A percentile compares a stretch with the other conserved stretches of the same genome.
phyloP scores from a whole-genome alignment of 2,888 invertebrate species.

The Anthrax anthrax region DNA sequence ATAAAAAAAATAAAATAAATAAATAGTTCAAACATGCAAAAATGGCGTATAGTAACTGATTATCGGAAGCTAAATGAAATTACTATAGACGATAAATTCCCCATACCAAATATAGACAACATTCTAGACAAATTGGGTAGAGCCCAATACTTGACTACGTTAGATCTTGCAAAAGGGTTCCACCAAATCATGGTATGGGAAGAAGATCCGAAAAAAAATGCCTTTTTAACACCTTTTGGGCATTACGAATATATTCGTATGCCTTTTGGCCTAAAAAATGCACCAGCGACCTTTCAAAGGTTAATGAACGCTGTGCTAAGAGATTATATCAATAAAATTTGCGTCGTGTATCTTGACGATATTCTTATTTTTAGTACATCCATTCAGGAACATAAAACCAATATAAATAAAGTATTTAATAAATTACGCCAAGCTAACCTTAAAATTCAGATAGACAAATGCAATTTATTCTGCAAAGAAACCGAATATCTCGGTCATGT shows the following conservation, averaged over 20 bases:
- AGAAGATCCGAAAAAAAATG: conserved; percentile 3
- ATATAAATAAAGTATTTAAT: conserved; percentile 6
- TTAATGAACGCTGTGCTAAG: conserved; percentile 11
- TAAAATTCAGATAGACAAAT: conserved; percentile 11
- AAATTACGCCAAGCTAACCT: conserved; percentile 5
- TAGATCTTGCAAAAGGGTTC: conserved; percentile 7
- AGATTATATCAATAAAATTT: conserved; percentile 6
- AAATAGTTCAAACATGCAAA: neutral
- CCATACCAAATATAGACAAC: conserved; percentile 3
- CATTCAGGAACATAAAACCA: conserved; percentile 7
- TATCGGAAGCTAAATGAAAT: conserved; percentile 1
- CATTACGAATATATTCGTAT: conserved; percentile 6
- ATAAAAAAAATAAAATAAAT: no score
- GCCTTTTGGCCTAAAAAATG: conserved; percentile 9
- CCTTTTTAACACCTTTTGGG: conserved; percentile 1
- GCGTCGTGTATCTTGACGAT: conserved; percentile 2
- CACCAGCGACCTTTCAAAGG: conserved; percentile 9
- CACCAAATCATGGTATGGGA: conserved; percentile 5
- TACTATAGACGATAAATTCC: conserved; percentile 3
- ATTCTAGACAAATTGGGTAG: conserved; percentile 5
- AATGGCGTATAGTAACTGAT: neutral
- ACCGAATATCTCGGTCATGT: conserved; percentile 11
- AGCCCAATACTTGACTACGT: conserved; percentile 3
- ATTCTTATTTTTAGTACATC: conserved; percentile 10
- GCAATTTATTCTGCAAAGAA: conserved; percentile 7